phyloP scores from a whole-genome alignment of 1,140 invertebrate genomes.

The Drosophila jambulina region DNA sequence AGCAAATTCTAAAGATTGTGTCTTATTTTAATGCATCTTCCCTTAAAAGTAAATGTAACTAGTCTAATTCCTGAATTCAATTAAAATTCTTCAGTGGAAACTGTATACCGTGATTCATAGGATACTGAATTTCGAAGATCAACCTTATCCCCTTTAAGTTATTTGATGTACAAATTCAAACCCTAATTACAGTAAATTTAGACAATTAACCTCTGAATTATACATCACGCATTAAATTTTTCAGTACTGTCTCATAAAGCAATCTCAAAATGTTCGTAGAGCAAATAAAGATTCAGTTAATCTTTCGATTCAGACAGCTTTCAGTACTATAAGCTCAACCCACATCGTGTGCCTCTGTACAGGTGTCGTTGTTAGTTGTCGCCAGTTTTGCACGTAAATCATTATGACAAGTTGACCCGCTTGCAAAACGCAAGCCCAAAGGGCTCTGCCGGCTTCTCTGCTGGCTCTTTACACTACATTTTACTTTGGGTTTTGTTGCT shows the following conservation, averaged over 20 bases:
- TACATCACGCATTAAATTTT: neutral
- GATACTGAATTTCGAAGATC: no score
- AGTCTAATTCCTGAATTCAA: neutral
- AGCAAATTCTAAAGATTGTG: neutral
- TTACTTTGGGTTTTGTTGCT: constrained; percentile 9
- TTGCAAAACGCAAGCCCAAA: constrained; percentile 56
- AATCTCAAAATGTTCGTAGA: no score
- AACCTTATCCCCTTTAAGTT: neutral
- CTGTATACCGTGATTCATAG: neutral
- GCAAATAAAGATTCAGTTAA: neutral
- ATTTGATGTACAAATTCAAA: neutral
- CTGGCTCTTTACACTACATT: constrained; percentile 8
- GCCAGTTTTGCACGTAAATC: constrained; percentile 65
- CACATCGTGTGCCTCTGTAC: constrained; percentile 23
- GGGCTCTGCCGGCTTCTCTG: constrained; percentile 43
- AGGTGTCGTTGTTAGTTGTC: constrained; percentile 56
- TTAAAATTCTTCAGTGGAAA: no score
- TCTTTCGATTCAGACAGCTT: neutral
- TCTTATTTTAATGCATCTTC: no score
- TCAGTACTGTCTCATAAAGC: neutral
- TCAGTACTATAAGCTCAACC: constrained; percentile 5
- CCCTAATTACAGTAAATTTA: neutral
- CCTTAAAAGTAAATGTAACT: neutral
- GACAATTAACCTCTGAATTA: no score
- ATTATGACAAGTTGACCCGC: constrained; percentile 79